Percentiles rank a stretch among this genome's conserved stretches.
Conservation (phyloP, 2,797 vertebrate species). For the Hemitrygon akajei region DNA sequence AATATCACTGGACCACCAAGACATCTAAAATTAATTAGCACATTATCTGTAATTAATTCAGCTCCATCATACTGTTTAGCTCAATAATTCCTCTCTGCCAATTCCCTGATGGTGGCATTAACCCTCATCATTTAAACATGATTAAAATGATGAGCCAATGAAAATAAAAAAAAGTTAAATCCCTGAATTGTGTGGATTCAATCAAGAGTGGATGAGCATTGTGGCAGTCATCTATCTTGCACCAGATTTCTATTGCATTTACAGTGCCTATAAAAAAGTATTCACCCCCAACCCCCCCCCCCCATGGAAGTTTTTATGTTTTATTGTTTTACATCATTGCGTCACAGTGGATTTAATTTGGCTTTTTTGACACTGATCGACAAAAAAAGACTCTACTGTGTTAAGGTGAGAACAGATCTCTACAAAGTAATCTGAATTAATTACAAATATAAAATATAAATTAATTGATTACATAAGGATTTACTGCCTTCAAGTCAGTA, state of each 20-base stretch:
- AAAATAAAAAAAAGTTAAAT: neutral
- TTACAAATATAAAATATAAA: too few relatives aligned
- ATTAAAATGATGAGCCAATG: neutral
- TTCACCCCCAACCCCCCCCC: too few relatives aligned
- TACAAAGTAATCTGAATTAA: too few relatives aligned
- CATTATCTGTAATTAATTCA: neutral
- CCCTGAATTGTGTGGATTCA: neutral
- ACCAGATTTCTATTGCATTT: neutral
- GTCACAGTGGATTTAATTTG: too few relatives aligned
- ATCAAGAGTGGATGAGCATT: neutral
- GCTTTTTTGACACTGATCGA: too few relatives aligned
- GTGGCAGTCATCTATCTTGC: neutral
- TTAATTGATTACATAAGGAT: too few relatives aligned
- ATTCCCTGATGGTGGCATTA: neutral
- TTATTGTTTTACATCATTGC: too few relatives aligned
- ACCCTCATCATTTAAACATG: neutral
- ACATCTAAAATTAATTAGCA: neutral
- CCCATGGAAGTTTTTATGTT: too few relatives aligned
- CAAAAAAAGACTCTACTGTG: too few relatives aligned
- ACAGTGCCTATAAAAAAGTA: too few relatives aligned
- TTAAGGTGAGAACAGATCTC: too few relatives aligned
- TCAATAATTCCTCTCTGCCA: neutral
- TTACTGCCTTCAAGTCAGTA: too few relatives aligned
- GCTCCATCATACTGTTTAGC: neutral
- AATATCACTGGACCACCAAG: neutral